Percentiles rank a stretch among this genome's conserved stretches.
Evolutionary conservation across 1,140 invertebrate species (phyloP).

Genomic region (Sitobion miscanthi): DNA sequence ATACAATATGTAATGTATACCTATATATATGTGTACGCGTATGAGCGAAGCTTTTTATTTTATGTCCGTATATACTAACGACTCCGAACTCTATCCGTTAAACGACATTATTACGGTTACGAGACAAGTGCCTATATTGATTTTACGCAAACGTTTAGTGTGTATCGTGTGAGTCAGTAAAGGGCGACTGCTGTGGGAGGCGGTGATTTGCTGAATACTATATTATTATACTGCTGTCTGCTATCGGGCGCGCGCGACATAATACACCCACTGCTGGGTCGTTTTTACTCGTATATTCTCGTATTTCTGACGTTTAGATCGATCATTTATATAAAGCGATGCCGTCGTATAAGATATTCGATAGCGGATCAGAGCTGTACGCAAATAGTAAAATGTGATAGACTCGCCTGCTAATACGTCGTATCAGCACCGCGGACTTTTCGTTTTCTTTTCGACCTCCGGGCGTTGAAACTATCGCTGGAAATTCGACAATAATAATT

Average conservation of each 20-base stretch:
- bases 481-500: no score
- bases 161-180: neutral
- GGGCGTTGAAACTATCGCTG: no score
- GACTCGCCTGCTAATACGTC: no score
- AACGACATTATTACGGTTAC: slow-evolving; percentile 9
- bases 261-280: neutral
- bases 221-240: neutral
- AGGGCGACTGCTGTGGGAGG: neutral
- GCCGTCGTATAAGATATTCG: neutral
- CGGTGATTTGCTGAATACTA: neutral
- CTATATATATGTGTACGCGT: neutral
- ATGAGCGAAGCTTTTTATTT: slow-evolving; percentile 3
- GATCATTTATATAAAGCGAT: neutral
- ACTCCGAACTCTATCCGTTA: slow-evolving; percentile 8
- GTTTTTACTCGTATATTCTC: neutral
- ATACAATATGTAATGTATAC: neutral
- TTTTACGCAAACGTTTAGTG: neutral
- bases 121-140: slow-evolving; percentile 14
- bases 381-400: no score
- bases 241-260: neutral
- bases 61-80: slow-evolving; percentile 4
- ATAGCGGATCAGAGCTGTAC: no score
- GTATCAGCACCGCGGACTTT: neutral
- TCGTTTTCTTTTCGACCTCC: neutral
- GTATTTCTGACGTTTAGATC: neutral